Evolutionary conservation across 2,797 vertebrate species (phyloP).

Genomic region (Acropternis orthonyx): DNA sequence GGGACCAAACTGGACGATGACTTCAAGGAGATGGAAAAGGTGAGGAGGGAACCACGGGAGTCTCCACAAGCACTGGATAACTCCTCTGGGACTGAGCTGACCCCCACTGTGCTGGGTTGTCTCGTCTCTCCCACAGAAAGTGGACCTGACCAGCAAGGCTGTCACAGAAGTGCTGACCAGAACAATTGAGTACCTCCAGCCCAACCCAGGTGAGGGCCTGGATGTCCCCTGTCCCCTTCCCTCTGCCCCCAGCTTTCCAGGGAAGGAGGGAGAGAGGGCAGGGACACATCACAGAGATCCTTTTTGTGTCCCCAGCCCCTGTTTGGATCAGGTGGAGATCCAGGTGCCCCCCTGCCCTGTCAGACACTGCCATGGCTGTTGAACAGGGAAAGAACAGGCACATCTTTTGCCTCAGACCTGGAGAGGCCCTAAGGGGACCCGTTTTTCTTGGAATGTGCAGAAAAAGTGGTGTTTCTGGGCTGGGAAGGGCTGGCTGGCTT

Average conservation of each 20-base stretch:
- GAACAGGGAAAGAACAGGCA: background rate
- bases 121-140: constrained; percentile 83
- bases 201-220: constrained; percentile 89
- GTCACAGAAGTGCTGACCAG: constrained; percentile 93
- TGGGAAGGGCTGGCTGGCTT: background rate
- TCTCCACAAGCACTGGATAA: rapidly evolving
- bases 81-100: background rate
- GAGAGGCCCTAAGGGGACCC: background rate
- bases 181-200: constrained; percentile 97
- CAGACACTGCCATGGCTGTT: background rate
- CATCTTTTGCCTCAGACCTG: background rate
- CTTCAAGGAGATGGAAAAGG: constrained; percentile 97
- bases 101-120: background rate
- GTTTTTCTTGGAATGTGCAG: background rate
- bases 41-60: constrained; percentile 64
- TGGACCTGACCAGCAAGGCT: constrained; percentile 96
- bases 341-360: background rate
- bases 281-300: background rate
- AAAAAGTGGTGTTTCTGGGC: background rate
- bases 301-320: background rate
- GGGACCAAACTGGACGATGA: constrained; percentile 98
- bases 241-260: background rate
- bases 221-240: background rate
- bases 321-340: rapidly evolving
- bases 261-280: background rate